A percentile compares a stretch with the other conserved stretches of the same genome.
These are phyloP conservation scores for Echinops telfairi DNA, from an alignment of 2,113 vertebrate genomes.

Conservation along the genomic window DNA sequence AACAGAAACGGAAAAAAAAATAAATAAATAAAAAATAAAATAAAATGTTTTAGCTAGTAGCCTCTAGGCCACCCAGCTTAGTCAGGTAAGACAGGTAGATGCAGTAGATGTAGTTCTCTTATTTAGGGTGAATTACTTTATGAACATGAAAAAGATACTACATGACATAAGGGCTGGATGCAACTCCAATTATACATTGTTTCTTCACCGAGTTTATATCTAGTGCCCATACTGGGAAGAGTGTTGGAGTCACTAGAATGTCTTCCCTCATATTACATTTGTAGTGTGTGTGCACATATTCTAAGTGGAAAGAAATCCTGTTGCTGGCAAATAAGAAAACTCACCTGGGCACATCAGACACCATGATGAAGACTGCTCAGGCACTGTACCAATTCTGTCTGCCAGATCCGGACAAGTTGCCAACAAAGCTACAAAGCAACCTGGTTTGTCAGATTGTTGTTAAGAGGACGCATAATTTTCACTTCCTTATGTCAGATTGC, in stretches of 20 bases:
- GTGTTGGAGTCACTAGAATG: not conserved
- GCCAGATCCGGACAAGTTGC: not conserved
- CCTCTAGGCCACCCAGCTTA: not conserved
- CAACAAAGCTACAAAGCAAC: not conserved
- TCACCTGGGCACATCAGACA: not conserved
- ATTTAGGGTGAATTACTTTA: slow-evolving; percentile 13
- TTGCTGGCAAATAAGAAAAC: slow-evolving; percentile 39
- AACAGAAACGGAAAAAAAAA: too few relatives aligned
- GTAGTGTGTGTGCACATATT: not conserved
- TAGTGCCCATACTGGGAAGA: not conserved
- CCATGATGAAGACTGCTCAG: not conserved
- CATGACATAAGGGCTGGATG: not conserved
- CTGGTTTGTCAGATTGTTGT: not conserved
- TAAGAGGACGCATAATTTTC: not conserved
- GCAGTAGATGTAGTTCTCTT: not conserved
- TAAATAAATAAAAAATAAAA: too few relatives aligned
- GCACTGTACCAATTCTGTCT: not conserved
- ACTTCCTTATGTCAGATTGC: not conserved
- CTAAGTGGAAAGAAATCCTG: not conserved
- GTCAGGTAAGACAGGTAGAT: not conserved
- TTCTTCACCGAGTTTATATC: not conserved
- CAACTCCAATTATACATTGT: not conserved
- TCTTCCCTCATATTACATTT: not conserved
- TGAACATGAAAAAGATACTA: not conserved
- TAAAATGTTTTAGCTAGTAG: not conserved